Conservation (phyloP, 2,113 vertebrate genomes). For the Lepus europaeus region DNA sequence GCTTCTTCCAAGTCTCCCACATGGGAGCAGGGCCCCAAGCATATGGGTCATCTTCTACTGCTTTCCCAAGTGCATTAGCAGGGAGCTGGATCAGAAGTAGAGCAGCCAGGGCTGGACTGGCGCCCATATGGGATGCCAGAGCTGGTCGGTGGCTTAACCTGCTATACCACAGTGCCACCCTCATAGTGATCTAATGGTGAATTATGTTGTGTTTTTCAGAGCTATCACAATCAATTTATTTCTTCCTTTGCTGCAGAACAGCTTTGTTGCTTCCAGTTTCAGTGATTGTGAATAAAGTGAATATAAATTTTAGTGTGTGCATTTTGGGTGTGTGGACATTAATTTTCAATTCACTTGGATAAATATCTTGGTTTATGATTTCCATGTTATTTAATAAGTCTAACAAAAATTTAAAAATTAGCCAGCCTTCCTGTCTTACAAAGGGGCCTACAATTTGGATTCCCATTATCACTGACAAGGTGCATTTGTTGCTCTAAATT, state of each 20-base stretch:
- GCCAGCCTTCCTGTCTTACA: background rate
- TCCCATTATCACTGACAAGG: background rate
- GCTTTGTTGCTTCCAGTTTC: background rate
- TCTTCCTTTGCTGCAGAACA: background rate
- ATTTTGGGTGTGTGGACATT: background rate
- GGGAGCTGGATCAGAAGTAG: too few species aligned
- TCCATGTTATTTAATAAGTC: background rate
- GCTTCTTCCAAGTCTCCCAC: too few species aligned
- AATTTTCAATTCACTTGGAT: background rate
- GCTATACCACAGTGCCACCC: too few species aligned
- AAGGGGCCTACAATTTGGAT: background rate
- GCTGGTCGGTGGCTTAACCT: too few species aligned
- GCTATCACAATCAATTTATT: background rate
- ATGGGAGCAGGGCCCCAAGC: too few species aligned
- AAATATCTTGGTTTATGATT: background rate
- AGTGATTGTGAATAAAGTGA: background rate
- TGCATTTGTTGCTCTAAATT: background rate
- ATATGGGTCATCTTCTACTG: too few species aligned
- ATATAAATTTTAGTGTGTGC: background rate
- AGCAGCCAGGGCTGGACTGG: too few species aligned
- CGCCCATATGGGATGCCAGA: too few species aligned
- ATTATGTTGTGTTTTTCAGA: background rate
- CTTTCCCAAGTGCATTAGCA: too few species aligned
- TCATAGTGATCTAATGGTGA: background rate
- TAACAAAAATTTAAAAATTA: background rate